Conservation (phyloP, 1,140 invertebrate species). For the Cydia amplana region DNA sequence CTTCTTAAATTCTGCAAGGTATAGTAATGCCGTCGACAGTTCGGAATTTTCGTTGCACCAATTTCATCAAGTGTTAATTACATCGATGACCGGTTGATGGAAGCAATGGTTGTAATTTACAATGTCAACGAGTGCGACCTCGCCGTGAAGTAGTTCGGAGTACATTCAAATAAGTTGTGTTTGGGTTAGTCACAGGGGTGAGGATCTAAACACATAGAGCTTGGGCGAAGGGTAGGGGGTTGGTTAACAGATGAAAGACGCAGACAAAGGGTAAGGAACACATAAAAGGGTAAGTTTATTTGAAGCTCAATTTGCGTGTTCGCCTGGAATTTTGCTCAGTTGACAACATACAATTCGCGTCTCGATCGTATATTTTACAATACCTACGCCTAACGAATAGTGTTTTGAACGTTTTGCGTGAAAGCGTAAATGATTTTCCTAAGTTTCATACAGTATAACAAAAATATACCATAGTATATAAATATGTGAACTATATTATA, state of each 20-base stretch:
- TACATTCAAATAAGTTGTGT: slow-evolving; percentile 75
- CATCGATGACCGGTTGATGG: slow-evolving; percentile 62
- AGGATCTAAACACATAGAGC: slow-evolving; percentile 81
- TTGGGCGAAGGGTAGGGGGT: slow-evolving; percentile 73
- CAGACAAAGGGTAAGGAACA: slow-evolving; percentile 83
- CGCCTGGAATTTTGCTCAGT: slow-evolving; percentile 73
- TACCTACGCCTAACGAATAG: slow-evolving; percentile 66
- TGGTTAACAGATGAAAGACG: slow-evolving; percentile 82
- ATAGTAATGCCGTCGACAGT: slow-evolving; percentile 7
- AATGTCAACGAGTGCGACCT: slow-evolving; percentile 67
- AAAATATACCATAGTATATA: slow-evolving; percentile 66
- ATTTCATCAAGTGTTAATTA: slow-evolving; percentile 61
- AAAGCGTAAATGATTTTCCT: slow-evolving; percentile 80
- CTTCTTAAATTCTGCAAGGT: slow-evolving; percentile 17
- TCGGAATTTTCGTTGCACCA: slow-evolving; percentile 60
- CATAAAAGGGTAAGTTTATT: slow-evolving; percentile 80
- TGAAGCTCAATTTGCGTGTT: slow-evolving; percentile 78
- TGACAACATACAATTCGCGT: slow-evolving; percentile 67
- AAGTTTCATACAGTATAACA: slow-evolving; percentile 70
- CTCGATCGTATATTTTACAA: slow-evolving; percentile 69
- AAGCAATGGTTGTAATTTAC: slow-evolving; percentile 77
- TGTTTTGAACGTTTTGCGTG: slow-evolving; percentile 76
- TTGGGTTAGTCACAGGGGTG: slow-evolving; percentile 76
- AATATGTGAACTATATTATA: slow-evolving; percentile 75
- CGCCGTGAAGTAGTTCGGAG: slow-evolving; percentile 68